A percentile compares a stretch with the other conserved stretches of the same genome.
phyloP scores from a whole-genome alignment of 2,888 invertebrate genomes.

The Dryobota labecula region DNA sequence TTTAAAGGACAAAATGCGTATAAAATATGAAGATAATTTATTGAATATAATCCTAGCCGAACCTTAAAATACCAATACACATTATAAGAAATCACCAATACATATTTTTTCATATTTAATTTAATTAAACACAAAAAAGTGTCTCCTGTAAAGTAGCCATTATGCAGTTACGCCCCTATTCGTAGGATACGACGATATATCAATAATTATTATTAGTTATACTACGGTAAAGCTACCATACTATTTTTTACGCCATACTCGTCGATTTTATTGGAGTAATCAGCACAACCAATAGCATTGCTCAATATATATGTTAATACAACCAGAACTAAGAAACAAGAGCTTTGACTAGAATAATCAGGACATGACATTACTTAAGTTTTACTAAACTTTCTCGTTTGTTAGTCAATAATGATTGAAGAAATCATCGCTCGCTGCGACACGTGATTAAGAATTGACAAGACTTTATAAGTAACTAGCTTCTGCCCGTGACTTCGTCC shows the following conservation, averaged over 20 bases:
- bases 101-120: too few relatives aligned
- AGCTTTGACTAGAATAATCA: constrained; percentile 46
- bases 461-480: too few relatives aligned
- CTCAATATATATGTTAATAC: constrained; percentile 10
- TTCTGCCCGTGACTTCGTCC: too few relatives aligned
- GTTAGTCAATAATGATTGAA: constrained; percentile 51
- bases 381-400: constrained; percentile 45
- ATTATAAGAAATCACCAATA: too few relatives aligned
- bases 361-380: constrained; percentile 48
- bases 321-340: constrained; percentile 12
- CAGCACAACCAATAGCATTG: constrained; percentile 12
- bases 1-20: too few relatives aligned
- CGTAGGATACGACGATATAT: too few relatives aligned
- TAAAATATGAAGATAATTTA: too few relatives aligned
- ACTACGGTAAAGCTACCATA: neutral
- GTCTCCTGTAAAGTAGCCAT: too few relatives aligned
- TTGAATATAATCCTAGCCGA: too few relatives aligned
- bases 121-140: too few relatives aligned
- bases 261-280: constrained; percentile 10
- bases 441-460: constrained; percentile 8
- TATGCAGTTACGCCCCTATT: too few relatives aligned
- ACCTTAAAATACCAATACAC: too few relatives aligned
- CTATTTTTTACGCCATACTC: neutral
- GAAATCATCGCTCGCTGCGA: constrained; percentile 33
- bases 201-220: neutral